Evolutionary conservation across 2,797 vertebrate species (phyloP).

Genomic region (Podarcis siculus): DNA sequence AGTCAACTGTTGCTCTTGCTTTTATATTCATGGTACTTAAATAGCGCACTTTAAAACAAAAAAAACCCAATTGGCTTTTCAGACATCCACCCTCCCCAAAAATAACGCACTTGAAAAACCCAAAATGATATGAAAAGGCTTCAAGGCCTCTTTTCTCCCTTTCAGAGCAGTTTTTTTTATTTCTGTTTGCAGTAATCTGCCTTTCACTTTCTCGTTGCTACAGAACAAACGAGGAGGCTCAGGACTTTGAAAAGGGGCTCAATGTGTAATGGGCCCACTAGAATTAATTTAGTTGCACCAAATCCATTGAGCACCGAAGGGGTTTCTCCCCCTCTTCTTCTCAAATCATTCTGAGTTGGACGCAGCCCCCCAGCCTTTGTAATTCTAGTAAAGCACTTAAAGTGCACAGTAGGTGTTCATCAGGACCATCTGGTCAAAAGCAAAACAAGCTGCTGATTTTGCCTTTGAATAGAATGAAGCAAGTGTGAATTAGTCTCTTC

Average conservation of each 20-base stretch:
- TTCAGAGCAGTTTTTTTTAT: conserved; percentile 84
- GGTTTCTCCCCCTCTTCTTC: conserved; percentile 72
- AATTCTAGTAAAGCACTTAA: conserved; percentile 99
- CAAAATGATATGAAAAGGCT: conserved; percentile 87
- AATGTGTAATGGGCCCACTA: conserved; percentile 86
- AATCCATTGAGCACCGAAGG: conserved; percentile 84
- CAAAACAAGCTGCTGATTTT: conserved; percentile 89
- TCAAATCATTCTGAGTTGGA: conserved; percentile 88
- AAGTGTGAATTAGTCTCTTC: conserved; percentile 97
- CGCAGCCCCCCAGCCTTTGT: conserved; percentile 93
- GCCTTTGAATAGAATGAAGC: conserved; percentile 86
- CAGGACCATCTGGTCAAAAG: conserved; percentile 99
- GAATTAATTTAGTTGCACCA: conserved; percentile 89
- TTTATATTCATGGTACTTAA: conserved; percentile 86
- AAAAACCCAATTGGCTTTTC: conserved; percentile 87
- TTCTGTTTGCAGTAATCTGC: conserved; percentile 90
- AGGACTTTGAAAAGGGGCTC: conserved; percentile 87
- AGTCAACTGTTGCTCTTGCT: conserved; percentile 88
- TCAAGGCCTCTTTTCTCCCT: conserved; percentile 87
- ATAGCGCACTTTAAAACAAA: conserved; percentile 86
- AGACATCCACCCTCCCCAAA: conserved; percentile 84
- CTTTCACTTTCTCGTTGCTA: conserved; percentile 89
- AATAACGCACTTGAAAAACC: conserved; percentile 88
- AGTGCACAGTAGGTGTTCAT: conserved; percentile 99
- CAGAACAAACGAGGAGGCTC: conserved; percentile 88